Evolutionary conservation across 1,140 invertebrate genomes (phyloP), one percentile per base, ranked within the genome.

Genomic region (Rhagoletis pomonella): DNA sequence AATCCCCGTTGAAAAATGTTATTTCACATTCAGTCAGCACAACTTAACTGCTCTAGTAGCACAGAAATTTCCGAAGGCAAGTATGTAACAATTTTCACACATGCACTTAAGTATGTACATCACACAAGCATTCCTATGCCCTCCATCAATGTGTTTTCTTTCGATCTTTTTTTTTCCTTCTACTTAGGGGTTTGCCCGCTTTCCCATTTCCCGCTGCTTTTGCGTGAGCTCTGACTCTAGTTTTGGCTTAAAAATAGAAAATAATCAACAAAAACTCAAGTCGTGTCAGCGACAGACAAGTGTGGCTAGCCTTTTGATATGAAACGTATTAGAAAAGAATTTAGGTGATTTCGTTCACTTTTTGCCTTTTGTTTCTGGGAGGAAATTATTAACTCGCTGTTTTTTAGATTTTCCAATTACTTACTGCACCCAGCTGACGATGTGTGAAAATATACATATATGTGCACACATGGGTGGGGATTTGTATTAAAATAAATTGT

Each of bases 1-100:
- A 87, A 87, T 87, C 86, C 67, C 86, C 64, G 65, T 87, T 87
- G 86, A 87, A 87, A 73, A 87, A 87, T 87, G 86, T 87, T 59
- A 85, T 62, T 85, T 62, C 59, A 85, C 58, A 62, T 85, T 85
- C 50, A 85, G n/a, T 59, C 58, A 85, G 59, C 59, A 73, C 73
- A 81, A 55, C 73, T 55, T 81, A 55, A 17, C 73, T n/a, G 29
- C 29, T 29, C 29, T 29, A 29, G 29, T 29, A 29, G 29, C 29
- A 29, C 29, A 29, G 29, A 29, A 0, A 29, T 29, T 29, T 29
- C 29, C 29, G 29, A 29, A 29, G 29, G 29, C 29, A 29, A 29
- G 29, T 29, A 29, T 29, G 29, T 29, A 29, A 29, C 29, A 29
- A 29, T 29, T 55, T 19, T 55, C n/a, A 58, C 4, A 81, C 67